Evolutionary conservation across 2,113 vertebrate species (phyloP).

Genomic region (Oreamnos americanus): DNA sequence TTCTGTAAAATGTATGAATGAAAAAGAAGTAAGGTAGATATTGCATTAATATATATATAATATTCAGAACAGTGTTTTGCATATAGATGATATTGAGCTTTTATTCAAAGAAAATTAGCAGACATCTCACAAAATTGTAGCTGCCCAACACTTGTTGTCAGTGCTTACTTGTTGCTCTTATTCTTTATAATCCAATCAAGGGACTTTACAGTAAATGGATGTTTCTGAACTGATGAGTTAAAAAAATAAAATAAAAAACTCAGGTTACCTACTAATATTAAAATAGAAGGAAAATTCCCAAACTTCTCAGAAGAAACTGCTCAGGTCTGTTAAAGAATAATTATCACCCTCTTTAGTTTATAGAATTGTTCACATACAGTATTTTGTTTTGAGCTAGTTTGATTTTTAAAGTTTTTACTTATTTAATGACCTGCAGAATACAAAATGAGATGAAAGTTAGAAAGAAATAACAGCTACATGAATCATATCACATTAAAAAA

Average conservation of each 20-base stretch:
- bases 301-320: background rate
- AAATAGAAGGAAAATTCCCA: background rate
- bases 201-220: background rate
- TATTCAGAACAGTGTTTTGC: background rate
- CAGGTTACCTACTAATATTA: background rate
- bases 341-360: background rate
- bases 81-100: background rate
- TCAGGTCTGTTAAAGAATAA: background rate
- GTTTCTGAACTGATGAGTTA: background rate
- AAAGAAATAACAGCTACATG: background rate
- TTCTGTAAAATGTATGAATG: background rate
- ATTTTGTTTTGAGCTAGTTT: background rate
- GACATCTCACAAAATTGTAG: background rate
- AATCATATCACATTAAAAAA: slow-evolving; percentile 9
- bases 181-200: background rate
- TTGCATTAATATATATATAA: background rate
- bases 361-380: background rate
- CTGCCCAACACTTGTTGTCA: background rate
- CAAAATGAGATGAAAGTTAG: background rate
- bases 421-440: background rate
- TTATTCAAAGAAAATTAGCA: background rate
- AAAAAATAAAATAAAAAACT: background rate
- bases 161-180: background rate
- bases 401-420: slow-evolving; percentile 3
- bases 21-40: background rate